A percentile compares a stretch with the other conserved stretches of the same genome.
Evolutionary conservation across 2,113 vertebrate genomes (phyloP).

Genomic region (Cynopterus brachyotis): DNA sequence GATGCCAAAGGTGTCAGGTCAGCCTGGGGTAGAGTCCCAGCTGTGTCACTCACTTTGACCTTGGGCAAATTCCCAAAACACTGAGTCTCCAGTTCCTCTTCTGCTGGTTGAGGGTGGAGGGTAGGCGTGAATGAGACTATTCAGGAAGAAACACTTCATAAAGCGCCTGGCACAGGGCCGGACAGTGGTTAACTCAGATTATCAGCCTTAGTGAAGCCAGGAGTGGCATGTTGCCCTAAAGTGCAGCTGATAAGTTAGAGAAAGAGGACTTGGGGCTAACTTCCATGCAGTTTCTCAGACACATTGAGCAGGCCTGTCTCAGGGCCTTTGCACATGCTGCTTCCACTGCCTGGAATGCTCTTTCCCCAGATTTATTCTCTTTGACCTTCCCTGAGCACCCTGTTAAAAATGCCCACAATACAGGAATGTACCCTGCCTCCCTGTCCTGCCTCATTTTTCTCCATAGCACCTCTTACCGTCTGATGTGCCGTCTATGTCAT

Average conservation of each 20-base stretch:
- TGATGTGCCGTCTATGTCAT: background rate
- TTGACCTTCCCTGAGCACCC: background rate
- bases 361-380: background rate
- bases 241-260: background rate
- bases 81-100: background rate
- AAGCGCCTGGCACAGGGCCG: background rate
- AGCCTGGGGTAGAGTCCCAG: background rate
- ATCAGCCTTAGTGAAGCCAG: background rate
- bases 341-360: background rate
- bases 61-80: background rate
- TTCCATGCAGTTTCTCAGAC: background rate
- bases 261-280: background rate
- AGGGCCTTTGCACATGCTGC: background rate
- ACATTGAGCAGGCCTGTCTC: background rate
- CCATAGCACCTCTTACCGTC: background rate
- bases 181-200: background rate
- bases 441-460: background rate
- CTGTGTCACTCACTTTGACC: background rate
- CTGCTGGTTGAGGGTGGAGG: background rate
- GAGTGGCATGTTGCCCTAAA: background rate
- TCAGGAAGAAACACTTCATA: background rate
- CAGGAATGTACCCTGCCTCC: background rate
- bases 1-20: background rate
- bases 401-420: background rate
- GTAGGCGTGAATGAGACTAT: background rate